Conservation (phyloP, 2,113 vertebrate genomes). For the Hippocampus zosterae region DNA sequence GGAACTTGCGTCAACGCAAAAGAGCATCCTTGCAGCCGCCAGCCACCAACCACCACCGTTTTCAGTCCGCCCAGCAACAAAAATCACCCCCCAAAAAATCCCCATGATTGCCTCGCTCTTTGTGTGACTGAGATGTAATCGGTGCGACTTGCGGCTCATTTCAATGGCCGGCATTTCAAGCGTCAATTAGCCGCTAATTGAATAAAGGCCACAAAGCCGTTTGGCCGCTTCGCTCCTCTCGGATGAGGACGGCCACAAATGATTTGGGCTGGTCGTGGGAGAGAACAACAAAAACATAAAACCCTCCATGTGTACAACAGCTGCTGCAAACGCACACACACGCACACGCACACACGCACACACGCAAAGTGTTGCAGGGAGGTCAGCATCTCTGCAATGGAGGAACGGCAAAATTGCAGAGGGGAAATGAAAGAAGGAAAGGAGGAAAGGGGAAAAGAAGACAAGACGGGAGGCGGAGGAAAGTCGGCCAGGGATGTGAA, state of each 20-base stretch:
- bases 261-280: conserved; percentile 30
- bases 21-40: too few species aligned
- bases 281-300: conserved; percentile 38
- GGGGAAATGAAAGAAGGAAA: too few species aligned
- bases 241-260: conserved; percentile 51
- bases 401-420: not conserved
- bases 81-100: too few species aligned
- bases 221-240: conserved; percentile 49
- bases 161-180: conserved; percentile 65
- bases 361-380: not conserved
- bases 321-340: conserved; percentile 3
- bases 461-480: too few species aligned
- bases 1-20: not conserved
- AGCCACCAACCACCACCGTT: too few species aligned
- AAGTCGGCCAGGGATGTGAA: too few species aligned
- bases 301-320: conserved; percentile 51
- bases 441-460: too few species aligned
- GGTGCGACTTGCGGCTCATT: conserved; percentile 47
- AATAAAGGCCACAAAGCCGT: conserved; percentile 61
- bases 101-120: not conserved
- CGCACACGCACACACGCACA: too few species aligned
- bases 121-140: conserved; percentile 48
- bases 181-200: conserved; percentile 65
- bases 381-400: not conserved
- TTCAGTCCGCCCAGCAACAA: too few species aligned